Evolutionary conservation across 2,888 invertebrate species (phyloP), one percentile per base, ranked within the genome.

Genomic region (Eristalis tenax): DNA sequence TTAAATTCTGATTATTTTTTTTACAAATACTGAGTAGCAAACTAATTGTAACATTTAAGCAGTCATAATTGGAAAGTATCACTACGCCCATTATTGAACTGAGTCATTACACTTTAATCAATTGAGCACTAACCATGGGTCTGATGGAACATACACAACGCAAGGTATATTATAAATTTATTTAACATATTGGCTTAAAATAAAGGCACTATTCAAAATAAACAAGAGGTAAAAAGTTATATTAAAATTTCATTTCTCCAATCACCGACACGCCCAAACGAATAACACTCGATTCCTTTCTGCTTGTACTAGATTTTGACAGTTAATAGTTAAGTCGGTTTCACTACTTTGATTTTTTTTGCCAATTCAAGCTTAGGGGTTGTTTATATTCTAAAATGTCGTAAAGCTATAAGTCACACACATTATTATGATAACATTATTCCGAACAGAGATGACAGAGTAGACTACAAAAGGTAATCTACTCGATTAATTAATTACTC

Each of bases 221-320:
- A 28, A 61, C 64, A 69, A 35, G n/a, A 57, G 63, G 22, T 61
- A 65, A 71, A 73, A 13, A 65, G 26, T 63, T 66, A 59, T 56
- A 22, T 83, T 57, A 87, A 63, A 32, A 76, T 28, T 2, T 43
- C 75, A 71, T 80, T 2, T 75, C 59, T 65, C 10, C 13, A 73
- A 63, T 69, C 43, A 64, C 70, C 38, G 87, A 87, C 87, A 87
- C 87, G 79, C 87, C 87, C 87, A 83, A 76, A 71, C 61, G 50
- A 78, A 63, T 73, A 38, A 66, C 73, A 71, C 65, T 64, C 56
- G 40, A 40, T 15, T 59, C 1, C 4, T n/a, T 61, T 40, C 4
- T 28, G 4, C 1, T 18, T 11, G 87, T 87, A 87, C 38, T 87
- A 87, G 87, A 83, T 79, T 76, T 59, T 83, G 71, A 83, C 83